Percentiles rank a stretch among this genome's conserved stretches.
Conservation (phyloP, 2,113 vertebrate species). For the Heterochromis multidens region DNA sequence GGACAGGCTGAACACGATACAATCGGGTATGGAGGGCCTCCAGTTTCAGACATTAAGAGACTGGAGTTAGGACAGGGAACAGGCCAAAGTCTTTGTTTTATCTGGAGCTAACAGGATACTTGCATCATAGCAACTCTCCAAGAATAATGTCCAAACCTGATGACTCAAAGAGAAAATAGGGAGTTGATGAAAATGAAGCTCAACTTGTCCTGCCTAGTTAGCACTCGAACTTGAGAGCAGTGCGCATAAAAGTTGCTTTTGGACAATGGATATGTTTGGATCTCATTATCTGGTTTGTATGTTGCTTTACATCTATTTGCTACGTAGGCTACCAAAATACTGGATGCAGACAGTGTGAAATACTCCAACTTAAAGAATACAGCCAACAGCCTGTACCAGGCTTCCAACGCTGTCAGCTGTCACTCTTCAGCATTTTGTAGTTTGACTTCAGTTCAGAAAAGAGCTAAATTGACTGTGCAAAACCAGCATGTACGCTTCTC, state of each 20-base stretch:
- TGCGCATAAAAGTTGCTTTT: constrained; percentile 1
- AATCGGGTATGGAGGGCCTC: constrained; percentile 20
- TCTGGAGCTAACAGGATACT: constrained; percentile 53
- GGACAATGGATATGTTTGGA: neutral
- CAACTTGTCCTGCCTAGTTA: constrained; percentile 33
- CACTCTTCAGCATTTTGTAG: neutral
- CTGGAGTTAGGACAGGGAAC: neutral
- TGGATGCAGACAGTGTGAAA: neutral
- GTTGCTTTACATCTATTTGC: neutral
- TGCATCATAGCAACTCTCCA: constrained; percentile 61
- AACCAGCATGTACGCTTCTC: neutral
- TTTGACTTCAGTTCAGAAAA: neutral
- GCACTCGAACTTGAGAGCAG: neutral
- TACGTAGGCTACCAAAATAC: neutral
- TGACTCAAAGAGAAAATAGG: constrained; percentile 66
- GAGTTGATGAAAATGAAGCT: constrained; percentile 51
- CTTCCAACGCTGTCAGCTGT: neutral
- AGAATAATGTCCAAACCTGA: constrained; percentile 63
- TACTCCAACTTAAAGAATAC: neutral
- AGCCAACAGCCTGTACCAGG: neutral
- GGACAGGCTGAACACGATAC: constrained; percentile 28
- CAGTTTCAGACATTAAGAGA: constrained; percentile 12
- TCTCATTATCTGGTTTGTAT: neutral
- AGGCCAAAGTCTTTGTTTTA: constrained; percentile 51
- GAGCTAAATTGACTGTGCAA: neutral